Evolutionary conservation across 2,888 invertebrate species (phyloP).

Genomic region (Pseudococcus viburni): DNA sequence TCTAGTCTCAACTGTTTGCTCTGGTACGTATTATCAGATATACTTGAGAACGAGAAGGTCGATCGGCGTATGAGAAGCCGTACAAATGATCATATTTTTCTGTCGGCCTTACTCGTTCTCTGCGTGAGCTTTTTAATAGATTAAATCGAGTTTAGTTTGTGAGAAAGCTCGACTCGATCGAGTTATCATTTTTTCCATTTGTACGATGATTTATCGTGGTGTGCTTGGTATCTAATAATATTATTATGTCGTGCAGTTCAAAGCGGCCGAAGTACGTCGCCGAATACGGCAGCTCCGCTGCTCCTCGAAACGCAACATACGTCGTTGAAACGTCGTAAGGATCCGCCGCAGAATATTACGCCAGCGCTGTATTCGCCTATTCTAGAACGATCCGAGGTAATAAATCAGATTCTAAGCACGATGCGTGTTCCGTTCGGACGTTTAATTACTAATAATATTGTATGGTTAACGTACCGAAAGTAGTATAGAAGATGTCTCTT

Average conservation of each 20-base stretch:
- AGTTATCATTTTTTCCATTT: not conserved
- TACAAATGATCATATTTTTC: not conserved
- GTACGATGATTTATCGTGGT: not conserved
- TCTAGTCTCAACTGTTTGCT: constrained; percentile 61
- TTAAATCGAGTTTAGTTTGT: not conserved
- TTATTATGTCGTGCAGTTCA: not conserved
- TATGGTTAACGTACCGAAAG: not conserved
- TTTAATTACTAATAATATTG: not conserved
- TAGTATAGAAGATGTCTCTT: not conserved
- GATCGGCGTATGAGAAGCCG: not conserved
- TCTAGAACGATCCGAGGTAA: constrained; percentile 73
- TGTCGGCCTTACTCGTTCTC: not conserved
- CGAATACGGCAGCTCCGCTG: constrained; percentile 67
- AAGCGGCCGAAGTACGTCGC: constrained; percentile 61
- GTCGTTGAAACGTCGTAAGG: constrained; percentile 73
- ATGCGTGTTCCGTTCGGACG: not conserved
- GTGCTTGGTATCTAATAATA: no score
- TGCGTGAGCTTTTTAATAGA: not conserved
- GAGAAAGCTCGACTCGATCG: not conserved
- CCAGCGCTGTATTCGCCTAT: constrained; percentile 72
- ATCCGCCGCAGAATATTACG: constrained; percentile 70
- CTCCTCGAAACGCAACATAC: constrained; percentile 72
- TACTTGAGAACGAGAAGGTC: not conserved
- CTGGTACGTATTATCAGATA: not conserved
- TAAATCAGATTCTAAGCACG: not conserved